Evolutionary conservation across 23 tunicate species (phyloP), one percentile per base, ranked within the genome.

Genomic region (Clavelina lepadiformis): DNA sequence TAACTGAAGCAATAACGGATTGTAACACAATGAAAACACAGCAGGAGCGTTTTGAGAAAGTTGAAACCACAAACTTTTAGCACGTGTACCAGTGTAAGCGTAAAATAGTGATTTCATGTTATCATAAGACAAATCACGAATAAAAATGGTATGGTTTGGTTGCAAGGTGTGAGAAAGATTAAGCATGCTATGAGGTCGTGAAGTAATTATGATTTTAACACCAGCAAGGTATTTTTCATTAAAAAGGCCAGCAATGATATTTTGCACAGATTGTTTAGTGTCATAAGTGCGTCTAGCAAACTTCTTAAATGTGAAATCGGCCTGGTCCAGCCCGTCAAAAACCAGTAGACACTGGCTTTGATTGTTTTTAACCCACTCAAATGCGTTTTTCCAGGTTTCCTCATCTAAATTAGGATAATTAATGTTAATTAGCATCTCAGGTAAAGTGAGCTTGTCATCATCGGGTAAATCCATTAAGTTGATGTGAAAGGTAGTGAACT

Each of bases 291-390:
- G 51, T 34, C 1, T 29, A 11, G 76, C 65, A 57, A 33, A 26
- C n/a, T n/a, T n/a, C 18, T 47, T 36, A 23, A 54, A 2, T 0
- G 32, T 25, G 65, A 51, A 56, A 23, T 71, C 26, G 2, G 65
- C 65, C 33, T 28, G 31, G 34, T 71, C 76, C 33, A 55, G 56
- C 20, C 76, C 76, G 38, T 71, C 76, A 35, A 71, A 33, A 2
- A 71, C 56, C 2, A 71, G 56, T 34, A 71, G 52, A 27, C 64
- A 56, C 38, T 35, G 35, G n/a, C 29, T n/a, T 24, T 71, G 22
- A 56, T 71, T 55, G 18, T 5, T 2, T 5, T 1, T 1, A 3
- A 71, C 32, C 64, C 65, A 71, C 20, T 71, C 34, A 20, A 71
- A 55, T 7, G 65, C 76, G 22, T 56, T 33, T 22, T 33, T n/a